phyloP scores from a whole-genome alignment of 2,888 invertebrate species.

The Eucriotettix oculatus region DNA sequence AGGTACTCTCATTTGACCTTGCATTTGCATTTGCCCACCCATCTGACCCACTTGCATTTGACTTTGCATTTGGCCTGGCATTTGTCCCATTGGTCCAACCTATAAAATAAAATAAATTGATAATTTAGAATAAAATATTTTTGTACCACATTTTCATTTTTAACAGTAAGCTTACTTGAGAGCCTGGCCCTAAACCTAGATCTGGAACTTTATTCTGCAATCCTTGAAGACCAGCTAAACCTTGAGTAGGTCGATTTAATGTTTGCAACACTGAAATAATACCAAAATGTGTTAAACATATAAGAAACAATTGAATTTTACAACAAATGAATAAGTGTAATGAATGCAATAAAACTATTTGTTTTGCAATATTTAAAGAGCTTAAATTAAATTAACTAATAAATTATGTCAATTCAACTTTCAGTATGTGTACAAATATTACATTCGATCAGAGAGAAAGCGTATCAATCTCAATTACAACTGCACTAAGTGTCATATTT shows the following conservation, averaged over 20 bases:
- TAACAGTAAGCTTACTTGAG: conserved; percentile 6
- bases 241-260: conserved; percentile 41
- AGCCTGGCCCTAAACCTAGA: conserved; percentile 21
- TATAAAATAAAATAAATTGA: background rate
- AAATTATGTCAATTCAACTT: too few relatives aligned
- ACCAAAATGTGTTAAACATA: too few relatives aligned
- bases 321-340: background rate
- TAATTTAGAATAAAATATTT: background rate
- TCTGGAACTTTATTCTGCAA: conserved; percentile 38
- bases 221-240: conserved; percentile 36
- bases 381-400: too few relatives aligned
- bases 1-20: conserved; percentile 19
- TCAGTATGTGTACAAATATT: too few relatives aligned
- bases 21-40: conserved; percentile 17
- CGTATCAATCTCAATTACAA: too few relatives aligned
- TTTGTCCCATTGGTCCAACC: conserved; percentile 18
- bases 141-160: background rate
- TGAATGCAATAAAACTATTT: too few relatives aligned
- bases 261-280: conserved; percentile 44
- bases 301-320: background rate
- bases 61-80: conserved; percentile 23
- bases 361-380: too few relatives aligned
- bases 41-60: conserved; percentile 22
- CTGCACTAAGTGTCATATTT: too few relatives aligned
- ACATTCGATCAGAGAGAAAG: too few relatives aligned